Evolutionary conservation across 1,140 invertebrate species (phyloP), one percentile per base, ranked within the genome.

Genomic region (Rhyacophila brunnea): DNA sequence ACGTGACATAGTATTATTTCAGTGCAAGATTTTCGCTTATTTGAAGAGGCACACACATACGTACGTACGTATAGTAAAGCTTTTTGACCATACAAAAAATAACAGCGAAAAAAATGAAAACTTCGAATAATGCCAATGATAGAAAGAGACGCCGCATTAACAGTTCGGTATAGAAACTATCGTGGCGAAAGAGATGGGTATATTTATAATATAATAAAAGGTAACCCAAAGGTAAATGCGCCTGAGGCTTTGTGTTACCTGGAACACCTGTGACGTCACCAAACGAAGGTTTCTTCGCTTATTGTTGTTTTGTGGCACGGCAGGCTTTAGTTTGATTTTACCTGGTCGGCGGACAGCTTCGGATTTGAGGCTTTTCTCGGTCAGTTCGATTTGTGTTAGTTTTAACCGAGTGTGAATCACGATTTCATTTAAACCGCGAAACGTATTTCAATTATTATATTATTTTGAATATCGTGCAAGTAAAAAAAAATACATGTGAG

Each of bases 191-290:
- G 15, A 40, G 38, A n/a, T n/a, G 11, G 3, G n/a, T 13, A n/a
- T 15, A 40, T 3, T 5, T 28, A 9, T 14, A 43, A 43, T 45
- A 45, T 20, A 45, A 50, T 42, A 58, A 54, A 44, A 28, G 52
- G 42, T 34, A 15, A 28, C 17, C 15, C 36, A 56, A 58, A 58
- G 55, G 55, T 50, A 43, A 43, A 50, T 38, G 20, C 43, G 36
- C 11, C 55, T 42, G 34, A 40, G 55, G 36, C 47, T 53, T 40
- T 3, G 36, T 9, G 23, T 60, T 57, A 62, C 60, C 53, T 62
- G 60, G 23, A 47, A 50, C 36, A 35, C 47, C 23, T 61, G 14
- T 52, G 60, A 48, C 60, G 60, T 58, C 60, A 58, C 50, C 34
- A 2, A 18, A 9, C 23, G 14, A 40, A 38, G 48, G 62, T 19